phyloP scores from a whole-genome alignment of 2,888 invertebrate genomes.

The Muschampia plurimacula region DNA sequence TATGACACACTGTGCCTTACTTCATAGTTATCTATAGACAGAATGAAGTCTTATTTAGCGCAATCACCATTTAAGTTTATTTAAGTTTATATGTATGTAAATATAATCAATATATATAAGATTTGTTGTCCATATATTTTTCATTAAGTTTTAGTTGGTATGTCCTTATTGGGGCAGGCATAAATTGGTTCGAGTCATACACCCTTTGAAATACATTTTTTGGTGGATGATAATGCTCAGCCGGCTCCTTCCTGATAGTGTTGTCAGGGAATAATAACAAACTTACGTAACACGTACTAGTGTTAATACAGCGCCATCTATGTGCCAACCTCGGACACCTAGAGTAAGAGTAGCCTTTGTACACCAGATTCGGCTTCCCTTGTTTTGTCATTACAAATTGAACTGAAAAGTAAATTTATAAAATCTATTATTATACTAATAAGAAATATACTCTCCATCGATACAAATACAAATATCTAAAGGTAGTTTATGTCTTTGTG shows the following conservation, averaged over 20 bases:
- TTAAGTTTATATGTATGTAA: too few relatives aligned
- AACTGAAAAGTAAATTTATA: background rate
- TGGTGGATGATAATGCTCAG: background rate
- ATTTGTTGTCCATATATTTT: too few relatives aligned
- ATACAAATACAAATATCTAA: too few relatives aligned
- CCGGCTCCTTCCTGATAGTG: background rate
- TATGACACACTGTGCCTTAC: too few relatives aligned
- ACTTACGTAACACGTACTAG: background rate
- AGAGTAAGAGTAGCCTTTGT: background rate
- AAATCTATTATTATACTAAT: background rate
- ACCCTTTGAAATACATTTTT: background rate
- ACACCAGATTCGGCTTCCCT: background rate
- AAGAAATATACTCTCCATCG: too few relatives aligned
- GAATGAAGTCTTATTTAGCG: too few relatives aligned
- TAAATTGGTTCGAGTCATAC: background rate
- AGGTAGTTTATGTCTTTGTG: background rate
- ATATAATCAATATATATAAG: too few relatives aligned
- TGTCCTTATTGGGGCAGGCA: background rate
- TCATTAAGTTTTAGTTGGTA: too few relatives aligned
- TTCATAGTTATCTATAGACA: too few relatives aligned
- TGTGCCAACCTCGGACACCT: background rate
- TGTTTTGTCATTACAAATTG: background rate
- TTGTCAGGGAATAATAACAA: background rate
- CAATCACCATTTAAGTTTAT: too few relatives aligned
- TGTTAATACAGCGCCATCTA: conserved; percentile 2